Evolutionary conservation across 2,888 invertebrate genomes (phyloP), one percentile per base, ranked within the genome.

Genomic region (Drosophila nr. perissopoda): DNA sequence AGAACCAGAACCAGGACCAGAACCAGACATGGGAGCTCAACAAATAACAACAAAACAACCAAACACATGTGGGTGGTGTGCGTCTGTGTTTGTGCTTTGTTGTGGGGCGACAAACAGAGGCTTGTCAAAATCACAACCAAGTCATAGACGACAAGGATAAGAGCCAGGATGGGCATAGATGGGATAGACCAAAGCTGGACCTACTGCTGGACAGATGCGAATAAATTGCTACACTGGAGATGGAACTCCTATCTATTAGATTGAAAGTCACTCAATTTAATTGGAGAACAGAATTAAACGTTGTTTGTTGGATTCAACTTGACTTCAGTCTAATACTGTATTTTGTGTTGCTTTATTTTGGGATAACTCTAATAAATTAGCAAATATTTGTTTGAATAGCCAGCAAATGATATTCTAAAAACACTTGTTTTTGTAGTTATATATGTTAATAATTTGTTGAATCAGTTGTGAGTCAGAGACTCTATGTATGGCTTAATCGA

Each of bases 101-200:
- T 48, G 25, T 25, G 18, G 48, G 62, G 48, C 18, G 21, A n/a
- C 42, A 49, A 52, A 65, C 58, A 61, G 69, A 79, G 76, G 75
- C 83, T 85, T 83, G 82, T 79, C 88, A 82, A 82, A 85, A 88
- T 85, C 85, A 81, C 77, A 83, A 72, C 86, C 79, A 81, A 86
- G 66, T 83, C 71, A 73, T 75, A 86, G 82, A 88, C 82, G 82
- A 82, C 78, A 77, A 74, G 86, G 77, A 79, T 72, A 83, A 82
- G 75, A 70, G 53, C 58, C 71, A 69, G 79, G 65, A 71, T 74
- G 74, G 33, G 38, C 62, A 21, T 81, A 84, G 76, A 74, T 85
- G 85, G 67, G 68, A 58, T 59, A 51, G 65, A 71, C 83, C 56
- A 29, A 75, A 48, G 63, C 69, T 52, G 56, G 38, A 48, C 58